Evolutionary conservation across 2,888 invertebrate genomes (phyloP).

Genomic region (Coenonympha glycerion): DNA sequence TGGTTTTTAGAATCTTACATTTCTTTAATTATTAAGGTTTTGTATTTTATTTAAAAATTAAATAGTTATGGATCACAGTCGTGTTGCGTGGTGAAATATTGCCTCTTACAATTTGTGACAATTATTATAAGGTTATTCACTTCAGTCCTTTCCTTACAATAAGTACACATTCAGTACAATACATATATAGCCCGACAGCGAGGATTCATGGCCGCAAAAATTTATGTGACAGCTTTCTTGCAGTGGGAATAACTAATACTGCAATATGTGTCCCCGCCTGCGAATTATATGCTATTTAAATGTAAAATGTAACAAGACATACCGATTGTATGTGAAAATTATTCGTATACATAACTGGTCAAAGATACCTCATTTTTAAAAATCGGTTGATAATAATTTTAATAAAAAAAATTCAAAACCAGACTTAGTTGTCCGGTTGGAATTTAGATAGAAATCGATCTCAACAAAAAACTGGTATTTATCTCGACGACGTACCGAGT

Average conservation of each 20-base stretch:
- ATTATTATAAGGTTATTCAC: conserved; percentile 7
- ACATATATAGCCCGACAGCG: background rate
- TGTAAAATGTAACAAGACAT: background rate
- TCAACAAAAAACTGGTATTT: no score
- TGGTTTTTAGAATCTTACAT: no score
- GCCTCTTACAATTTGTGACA: background rate
- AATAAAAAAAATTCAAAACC: no score
- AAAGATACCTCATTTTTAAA: no score
- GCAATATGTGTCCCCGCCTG: background rate
- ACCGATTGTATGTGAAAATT: background rate
- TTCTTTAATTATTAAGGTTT: no score
- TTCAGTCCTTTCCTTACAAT: conserved; percentile 1
- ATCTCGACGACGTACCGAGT: no score
- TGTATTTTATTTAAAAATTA: no score
- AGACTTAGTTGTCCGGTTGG: no score
- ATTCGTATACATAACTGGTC: no score
- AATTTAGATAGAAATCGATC: no score
- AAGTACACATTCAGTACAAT: conserved; percentile 5
- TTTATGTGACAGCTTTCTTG: conserved; percentile 13
- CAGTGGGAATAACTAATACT: conserved; percentile 4
- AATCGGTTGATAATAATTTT: no score
- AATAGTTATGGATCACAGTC: background rate
- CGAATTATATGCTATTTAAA: conserved; percentile 5
- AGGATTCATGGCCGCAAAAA: conserved; percentile 9
- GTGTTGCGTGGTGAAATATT: background rate